Conservation (phyloP, 2,888 invertebrate genomes). For the Agrochola litura region DNA sequence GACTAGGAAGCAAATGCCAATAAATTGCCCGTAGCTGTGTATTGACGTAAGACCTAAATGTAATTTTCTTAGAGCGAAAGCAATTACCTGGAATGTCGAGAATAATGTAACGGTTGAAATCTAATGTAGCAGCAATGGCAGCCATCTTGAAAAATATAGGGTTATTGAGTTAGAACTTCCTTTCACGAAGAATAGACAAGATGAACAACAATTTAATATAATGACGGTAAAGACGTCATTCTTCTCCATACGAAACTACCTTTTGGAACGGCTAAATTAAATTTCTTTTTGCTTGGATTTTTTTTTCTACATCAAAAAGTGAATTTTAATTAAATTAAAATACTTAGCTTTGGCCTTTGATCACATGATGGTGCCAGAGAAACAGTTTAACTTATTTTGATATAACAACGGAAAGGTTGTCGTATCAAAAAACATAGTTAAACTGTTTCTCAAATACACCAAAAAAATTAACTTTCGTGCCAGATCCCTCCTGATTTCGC, state of each 20-base stretch:
- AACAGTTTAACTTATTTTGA: background rate
- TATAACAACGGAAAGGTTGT: background rate
- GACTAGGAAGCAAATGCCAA: conserved; percentile 70
- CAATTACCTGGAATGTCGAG: conserved; percentile 58
- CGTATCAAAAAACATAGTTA: background rate
- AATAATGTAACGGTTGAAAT: conserved; percentile 53
- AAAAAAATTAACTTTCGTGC: background rate
- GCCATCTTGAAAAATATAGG: conserved; percentile 52
- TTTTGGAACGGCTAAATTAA: background rate
- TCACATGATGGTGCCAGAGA: background rate
- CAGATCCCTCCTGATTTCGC: background rate
- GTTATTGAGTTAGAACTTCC: conserved; percentile 13
- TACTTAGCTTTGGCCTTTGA: background rate
- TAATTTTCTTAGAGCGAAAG: conserved; percentile 53
- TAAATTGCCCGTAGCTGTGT: conserved; percentile 58
- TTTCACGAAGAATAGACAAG: background rate
- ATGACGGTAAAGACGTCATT: background rate
- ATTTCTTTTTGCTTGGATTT: background rate
- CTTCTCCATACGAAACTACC: background rate
- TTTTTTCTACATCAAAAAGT: background rate
- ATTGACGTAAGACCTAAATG: conserved; percentile 64
- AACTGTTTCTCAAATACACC: background rate
- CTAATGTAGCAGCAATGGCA: conserved; percentile 33
- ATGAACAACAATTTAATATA: background rate
- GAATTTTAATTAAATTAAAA: background rate